Conservation (phyloP, 2,888 invertebrate genomes). For the Lumbricus terrestris region DNA sequence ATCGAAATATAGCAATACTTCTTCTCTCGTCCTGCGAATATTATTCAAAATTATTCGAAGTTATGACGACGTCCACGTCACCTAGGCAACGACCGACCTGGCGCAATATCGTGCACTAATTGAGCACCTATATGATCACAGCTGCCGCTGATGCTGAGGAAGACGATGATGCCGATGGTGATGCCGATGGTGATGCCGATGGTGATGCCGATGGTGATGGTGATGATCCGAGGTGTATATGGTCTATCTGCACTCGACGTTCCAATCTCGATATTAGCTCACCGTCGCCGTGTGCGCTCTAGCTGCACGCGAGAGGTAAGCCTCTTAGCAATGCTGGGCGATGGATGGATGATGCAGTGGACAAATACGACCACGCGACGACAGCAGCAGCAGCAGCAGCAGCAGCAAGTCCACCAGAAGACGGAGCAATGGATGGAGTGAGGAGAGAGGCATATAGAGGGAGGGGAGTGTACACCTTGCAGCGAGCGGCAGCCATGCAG, state of each 20-base stretch:
- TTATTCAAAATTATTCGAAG: constrained; percentile 3
- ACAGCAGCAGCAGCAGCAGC: background rate
- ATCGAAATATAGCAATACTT: background rate
- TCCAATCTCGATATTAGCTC: background rate
- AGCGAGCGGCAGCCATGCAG: background rate
- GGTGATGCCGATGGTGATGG: background rate
- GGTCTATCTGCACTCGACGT: background rate
- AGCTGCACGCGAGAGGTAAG: too few species aligned
- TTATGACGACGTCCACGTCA: background rate
- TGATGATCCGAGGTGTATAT: background rate
- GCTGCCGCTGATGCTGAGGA: background rate
- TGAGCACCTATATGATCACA: background rate
- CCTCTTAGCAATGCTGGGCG: background rate
- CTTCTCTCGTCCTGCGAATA: background rate
- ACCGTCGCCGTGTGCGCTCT: background rate
- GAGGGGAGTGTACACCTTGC: background rate
- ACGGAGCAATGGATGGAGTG: background rate
- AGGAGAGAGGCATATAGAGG: background rate
- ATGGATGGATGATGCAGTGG: background rate
- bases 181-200: background rate
- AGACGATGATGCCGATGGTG: background rate
- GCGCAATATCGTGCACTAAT: background rate
- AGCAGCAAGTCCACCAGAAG: background rate
- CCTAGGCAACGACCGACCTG: background rate
- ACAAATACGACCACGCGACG: background rate